These are phyloP conservation scores for Dolichopus griseipennis DNA, from an alignment of 2,888 invertebrate species.

Conservation along the genomic window DNA sequence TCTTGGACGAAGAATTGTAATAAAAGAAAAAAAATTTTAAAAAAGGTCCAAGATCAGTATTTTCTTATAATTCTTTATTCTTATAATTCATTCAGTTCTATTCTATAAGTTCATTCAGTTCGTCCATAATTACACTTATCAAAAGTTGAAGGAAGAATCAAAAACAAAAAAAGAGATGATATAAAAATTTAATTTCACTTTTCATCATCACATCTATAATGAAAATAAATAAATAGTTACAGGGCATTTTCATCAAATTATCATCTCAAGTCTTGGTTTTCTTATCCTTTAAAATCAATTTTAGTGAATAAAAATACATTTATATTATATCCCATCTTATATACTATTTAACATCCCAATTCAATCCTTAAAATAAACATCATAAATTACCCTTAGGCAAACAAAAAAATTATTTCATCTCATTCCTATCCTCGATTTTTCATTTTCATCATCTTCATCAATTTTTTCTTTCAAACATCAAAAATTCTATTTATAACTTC, in stretches of 20 bases:
- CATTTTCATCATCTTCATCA: too few relatives aligned
- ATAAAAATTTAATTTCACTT: neutral
- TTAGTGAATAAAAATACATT: neutral
- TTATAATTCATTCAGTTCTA: too few relatives aligned
- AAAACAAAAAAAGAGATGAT: neutral
- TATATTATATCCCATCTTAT: neutral
- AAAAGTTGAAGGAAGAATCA: neutral
- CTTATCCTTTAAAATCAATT: neutral
- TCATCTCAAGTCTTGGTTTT: neutral
- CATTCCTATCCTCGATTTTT: neutral
- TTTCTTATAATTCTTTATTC: neutral
- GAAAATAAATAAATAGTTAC: neutral
- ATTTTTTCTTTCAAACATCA: neutral
- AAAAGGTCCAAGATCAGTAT: neutral
- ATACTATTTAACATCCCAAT: neutral
- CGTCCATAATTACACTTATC: too few relatives aligned
- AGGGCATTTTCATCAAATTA: conserved; percentile 6
- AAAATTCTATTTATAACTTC: neutral
- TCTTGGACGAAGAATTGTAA: too few relatives aligned
- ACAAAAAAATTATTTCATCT: neutral
- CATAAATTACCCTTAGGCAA: neutral
- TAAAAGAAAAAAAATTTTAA: neutral
- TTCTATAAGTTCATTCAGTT: too few relatives aligned
- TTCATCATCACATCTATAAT: too few relatives aligned
- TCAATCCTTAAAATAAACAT: conserved; percentile 6